A percentile compares a stretch with the other conserved stretches of the same genome.
Conservation (phyloP, 2,113 vertebrate genomes). For the Catharus bicknelli region DNA sequence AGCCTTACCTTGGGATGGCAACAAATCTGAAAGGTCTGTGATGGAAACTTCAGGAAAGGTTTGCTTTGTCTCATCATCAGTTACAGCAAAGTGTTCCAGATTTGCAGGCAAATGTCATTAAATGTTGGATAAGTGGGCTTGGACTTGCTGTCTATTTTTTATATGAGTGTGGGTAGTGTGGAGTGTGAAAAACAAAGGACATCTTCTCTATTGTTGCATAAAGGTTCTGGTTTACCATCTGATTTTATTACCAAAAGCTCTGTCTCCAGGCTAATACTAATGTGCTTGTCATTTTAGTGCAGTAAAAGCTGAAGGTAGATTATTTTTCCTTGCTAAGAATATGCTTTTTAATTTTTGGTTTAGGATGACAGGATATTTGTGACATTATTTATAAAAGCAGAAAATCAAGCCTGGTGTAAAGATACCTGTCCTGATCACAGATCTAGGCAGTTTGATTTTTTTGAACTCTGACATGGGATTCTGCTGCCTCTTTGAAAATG, state of each 20-base stretch:
- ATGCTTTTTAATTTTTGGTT: not conserved
- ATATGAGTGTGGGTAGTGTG: not conserved
- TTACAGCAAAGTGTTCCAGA: not conserved
- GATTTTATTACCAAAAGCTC: not conserved
- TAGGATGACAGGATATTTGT: not conserved
- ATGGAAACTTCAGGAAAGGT: not conserved
- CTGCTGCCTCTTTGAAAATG: not conserved
- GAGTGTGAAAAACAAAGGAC: not conserved
- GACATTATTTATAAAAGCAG: not conserved
- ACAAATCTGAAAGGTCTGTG: not conserved
- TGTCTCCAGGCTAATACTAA: not conserved
- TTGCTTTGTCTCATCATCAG: not conserved
- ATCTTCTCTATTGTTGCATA: not conserved
- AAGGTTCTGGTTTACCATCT: not conserved
- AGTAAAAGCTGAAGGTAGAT: not conserved
- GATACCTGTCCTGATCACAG: not conserved
- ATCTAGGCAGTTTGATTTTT: not conserved
- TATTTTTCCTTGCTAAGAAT: not conserved
- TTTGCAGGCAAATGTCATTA: not conserved
- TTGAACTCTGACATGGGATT: not conserved
- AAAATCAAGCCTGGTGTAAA: not conserved
- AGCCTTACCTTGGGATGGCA: not conserved
- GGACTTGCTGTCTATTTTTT: not conserved
- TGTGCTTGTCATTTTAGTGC: not conserved
- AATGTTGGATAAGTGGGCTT: not conserved